A percentile compares a stretch with the other conserved stretches of the same genome.
Evolutionary conservation across 2,113 vertebrate genomes (phyloP).

Genomic region (Sceloporus tristichus): DNA sequence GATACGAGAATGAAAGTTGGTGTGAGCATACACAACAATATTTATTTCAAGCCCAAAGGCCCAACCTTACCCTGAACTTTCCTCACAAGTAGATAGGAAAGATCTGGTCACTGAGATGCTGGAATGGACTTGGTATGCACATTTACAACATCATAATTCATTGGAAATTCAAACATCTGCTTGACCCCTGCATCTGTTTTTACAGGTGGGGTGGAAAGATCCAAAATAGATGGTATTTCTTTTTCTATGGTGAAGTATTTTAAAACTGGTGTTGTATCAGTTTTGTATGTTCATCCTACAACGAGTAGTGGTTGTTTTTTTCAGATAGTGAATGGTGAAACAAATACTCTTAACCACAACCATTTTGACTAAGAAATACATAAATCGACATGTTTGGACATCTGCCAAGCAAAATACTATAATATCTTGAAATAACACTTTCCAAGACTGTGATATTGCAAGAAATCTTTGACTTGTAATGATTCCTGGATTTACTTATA

Average conservation of each 20-base stretch:
- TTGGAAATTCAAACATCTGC: not conserved
- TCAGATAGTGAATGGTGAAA: not conserved
- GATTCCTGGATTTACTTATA: not conserved
- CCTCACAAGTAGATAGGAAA: not conserved
- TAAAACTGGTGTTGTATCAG: not conserved
- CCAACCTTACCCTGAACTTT: not conserved
- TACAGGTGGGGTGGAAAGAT: not conserved
- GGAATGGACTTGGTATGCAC: not conserved
- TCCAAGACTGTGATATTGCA: not conserved
- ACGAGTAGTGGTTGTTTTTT: not conserved
- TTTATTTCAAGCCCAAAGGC: not conserved
- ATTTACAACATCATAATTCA: not conserved
- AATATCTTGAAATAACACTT: not conserved
- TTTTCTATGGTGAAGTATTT: not conserved
- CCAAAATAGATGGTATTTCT: not conserved
- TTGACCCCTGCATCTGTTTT: not conserved
- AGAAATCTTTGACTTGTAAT: not conserved
- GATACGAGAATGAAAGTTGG: not conserved
- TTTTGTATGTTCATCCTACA: not conserved
- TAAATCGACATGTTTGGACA: not conserved
- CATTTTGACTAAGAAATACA: not conserved
- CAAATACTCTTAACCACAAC: not conserved
- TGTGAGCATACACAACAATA: not conserved
- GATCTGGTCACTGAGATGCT: not conserved
- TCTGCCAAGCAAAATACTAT: not conserved